Percentiles rank a stretch among this genome's conserved stretches.
phyloP scores from a whole-genome alignment of 2,113 vertebrate species.

The Antigone vipio region DNA sequence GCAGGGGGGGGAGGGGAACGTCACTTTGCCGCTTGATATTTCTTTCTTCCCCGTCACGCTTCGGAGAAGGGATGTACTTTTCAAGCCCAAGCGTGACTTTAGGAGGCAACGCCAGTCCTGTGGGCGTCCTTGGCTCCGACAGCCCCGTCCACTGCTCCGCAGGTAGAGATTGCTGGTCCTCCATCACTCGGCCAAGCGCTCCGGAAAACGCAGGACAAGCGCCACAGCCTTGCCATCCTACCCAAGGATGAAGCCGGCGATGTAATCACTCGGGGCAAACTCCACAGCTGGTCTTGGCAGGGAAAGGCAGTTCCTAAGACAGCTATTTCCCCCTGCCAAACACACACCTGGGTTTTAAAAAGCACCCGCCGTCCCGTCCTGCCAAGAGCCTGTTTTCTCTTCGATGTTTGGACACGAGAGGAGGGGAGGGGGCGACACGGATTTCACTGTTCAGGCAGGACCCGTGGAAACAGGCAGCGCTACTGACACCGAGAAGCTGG shows the following conservation, averaged over 20 bases:
- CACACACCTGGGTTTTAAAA: not conserved
- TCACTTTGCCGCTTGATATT: slow-evolving; percentile 29
- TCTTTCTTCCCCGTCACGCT: slow-evolving; percentile 27
- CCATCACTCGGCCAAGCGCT: not conserved
- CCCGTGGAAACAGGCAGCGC: accelerated
- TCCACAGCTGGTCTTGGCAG: not conserved
- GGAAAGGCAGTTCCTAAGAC: not conserved
- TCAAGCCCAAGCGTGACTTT: not conserved
- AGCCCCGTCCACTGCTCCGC: accelerated
- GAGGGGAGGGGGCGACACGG: not conserved
- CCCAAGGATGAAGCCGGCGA: not conserved
- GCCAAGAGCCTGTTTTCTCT: not conserved
- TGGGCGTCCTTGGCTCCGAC: accelerated
- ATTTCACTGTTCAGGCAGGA: accelerated
- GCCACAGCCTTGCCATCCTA: not conserved
- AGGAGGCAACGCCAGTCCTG: accelerated
- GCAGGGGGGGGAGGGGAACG: not conserved
- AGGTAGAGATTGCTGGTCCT: accelerated
- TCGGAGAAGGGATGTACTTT: not conserved
- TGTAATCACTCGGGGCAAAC: not conserved
- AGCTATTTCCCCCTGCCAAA: not conserved
- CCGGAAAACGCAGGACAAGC: not conserved
- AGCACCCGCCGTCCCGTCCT: accelerated
- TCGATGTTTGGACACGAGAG: too few relatives aligned
- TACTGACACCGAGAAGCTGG: not conserved